These are phyloP conservation scores for Tinea semifulvella DNA, from an alignment of 2,888 invertebrate species.

Conservation along the genomic window DNA sequence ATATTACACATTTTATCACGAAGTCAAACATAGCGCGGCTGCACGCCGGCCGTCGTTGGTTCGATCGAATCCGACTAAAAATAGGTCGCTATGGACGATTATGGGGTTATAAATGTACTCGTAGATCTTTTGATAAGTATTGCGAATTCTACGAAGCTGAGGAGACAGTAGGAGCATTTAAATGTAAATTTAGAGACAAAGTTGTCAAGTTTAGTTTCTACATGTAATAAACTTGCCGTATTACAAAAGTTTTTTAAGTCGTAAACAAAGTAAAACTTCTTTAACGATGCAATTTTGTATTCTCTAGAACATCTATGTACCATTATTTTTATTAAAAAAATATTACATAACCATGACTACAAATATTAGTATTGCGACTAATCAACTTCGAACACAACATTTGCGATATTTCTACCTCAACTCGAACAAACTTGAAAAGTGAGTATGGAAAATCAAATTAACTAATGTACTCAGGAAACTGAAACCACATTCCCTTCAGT, in stretches of 20 bases:
- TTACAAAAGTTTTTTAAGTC: no score
- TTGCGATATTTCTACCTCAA: no score
- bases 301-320: no score
- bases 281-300: no score
- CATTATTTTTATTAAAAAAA: no score
- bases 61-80: constrained; percentile 13
- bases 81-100: constrained; percentile 11
- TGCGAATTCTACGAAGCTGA: constrained; percentile 5
- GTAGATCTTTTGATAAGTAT: constrained; percentile 8
- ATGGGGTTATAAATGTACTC: constrained; percentile 7
- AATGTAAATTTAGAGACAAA: background rate
- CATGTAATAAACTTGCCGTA: no score
- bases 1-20: constrained; percentile 17
- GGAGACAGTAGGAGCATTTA: background rate
- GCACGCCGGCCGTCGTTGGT: background rate
- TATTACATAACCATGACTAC: no score
- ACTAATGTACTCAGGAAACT: constrained; percentile 5
- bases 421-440: constrained; percentile 1
- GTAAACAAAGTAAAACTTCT: no score
- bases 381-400: no score
- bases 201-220: background rate
- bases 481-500: constrained; percentile 13
- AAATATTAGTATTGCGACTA: no score
- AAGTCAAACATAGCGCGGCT: constrained; percentile 17
- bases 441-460: constrained; percentile 10